Evolutionary conservation across 2,888 invertebrate species (phyloP), one percentile per base, ranked within the genome.

Genomic region (Ormia ochracea): DNA sequence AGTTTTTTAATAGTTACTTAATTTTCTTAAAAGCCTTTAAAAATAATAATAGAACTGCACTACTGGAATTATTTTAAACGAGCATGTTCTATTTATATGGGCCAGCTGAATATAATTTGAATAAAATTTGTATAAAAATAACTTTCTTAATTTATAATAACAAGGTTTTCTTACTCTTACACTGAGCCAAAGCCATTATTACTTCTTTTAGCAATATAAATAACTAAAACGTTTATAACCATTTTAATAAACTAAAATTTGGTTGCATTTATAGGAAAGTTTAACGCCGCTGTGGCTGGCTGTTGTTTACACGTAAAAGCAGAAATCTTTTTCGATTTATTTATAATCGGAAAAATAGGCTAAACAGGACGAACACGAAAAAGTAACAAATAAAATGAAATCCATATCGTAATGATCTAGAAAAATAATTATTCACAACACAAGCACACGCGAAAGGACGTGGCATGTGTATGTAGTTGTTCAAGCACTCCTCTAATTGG

Each of bases 311-410:
- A 17, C 59, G n/a, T 9, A 21, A 38, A 21, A 23, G n/a, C 9
- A 63, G n/a, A n/a, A 56, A 63, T 36, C 54, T 45, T 45, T 72
- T 72, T 43, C 45, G 54, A 65, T 73, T 54, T 38, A 38, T 31
- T 36, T n/a, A 23, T 12, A n/a, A 36, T 10, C 19, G n/a, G n/a
- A 6, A 36, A 21, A 45, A 6, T 17, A 21, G 2, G 9, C 19
- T 14, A 9, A n/a, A 41, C 21, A 17, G n/a, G n/a, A 26, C n/a
- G n/a, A n/a, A n/a, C n/a, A 19, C n/a, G 9, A 10, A 28, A 38
- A 38, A 45, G 6, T 1, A 2, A 9, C 6, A 31, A 45, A 23
- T 3, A 31, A 28, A 23, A 28, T 38, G 31, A 52, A 66, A 28
- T 21, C 26, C 26, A 48, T 50, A 50, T 10, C 38, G 48, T 10